Percentiles rank a stretch among this genome's conserved stretches.
Conservation (phyloP, 2,797 vertebrate genomes). For the Varecia variegata region DNA sequence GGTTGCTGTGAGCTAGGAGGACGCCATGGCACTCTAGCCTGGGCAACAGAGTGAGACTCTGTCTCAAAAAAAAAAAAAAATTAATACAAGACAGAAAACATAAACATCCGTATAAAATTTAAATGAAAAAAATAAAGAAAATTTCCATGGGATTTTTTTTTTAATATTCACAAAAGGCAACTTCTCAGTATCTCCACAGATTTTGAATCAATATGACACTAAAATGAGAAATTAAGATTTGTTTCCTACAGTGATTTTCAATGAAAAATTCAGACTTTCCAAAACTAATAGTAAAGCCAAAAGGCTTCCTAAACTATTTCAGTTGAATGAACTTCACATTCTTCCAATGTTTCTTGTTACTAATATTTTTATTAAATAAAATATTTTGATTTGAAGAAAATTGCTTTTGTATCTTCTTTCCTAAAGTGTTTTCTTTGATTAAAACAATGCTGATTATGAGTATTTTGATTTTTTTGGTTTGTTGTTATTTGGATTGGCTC, state of each 20-base stretch:
- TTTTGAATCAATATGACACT: neutral
- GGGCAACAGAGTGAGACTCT: no score
- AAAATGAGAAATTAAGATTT: neutral
- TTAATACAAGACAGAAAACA: neutral
- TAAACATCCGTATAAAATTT: neutral
- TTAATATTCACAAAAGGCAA: neutral
- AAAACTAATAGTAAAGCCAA: neutral
- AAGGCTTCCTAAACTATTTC: neutral
- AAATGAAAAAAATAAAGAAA: neutral
- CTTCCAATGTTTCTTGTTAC: neutral
- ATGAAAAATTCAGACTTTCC: neutral
- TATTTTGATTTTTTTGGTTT: neutral
- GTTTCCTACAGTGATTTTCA: neutral
- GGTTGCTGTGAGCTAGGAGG: no score
- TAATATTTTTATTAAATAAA: conserved; percentile 13
- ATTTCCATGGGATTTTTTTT: neutral
- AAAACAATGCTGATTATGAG: neutral
- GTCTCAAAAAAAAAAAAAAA: no score
- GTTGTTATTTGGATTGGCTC: neutral
- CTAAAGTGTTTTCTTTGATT: neutral
- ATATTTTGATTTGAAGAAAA: neutral
- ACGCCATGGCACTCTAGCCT: no score
- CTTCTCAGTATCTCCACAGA: neutral
- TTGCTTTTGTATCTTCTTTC: neutral
- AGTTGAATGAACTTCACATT: neutral